Evolutionary conservation across 2,113 vertebrate species (phyloP), one percentile per base, ranked within the genome.

Genomic region (Planiliza haematocheilus): DNA sequence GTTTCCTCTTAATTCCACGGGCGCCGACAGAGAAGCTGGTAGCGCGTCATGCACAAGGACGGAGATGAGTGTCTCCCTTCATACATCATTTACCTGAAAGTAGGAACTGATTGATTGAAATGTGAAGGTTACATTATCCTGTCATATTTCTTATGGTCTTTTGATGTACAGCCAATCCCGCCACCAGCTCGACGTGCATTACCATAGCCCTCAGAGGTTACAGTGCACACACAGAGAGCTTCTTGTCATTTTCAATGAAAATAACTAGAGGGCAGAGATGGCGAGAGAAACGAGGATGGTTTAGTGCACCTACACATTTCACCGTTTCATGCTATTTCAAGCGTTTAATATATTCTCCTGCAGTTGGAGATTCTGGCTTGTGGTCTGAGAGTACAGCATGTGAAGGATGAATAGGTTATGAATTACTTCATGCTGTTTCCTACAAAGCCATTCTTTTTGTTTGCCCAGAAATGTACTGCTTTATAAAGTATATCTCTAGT

Each of bases 141-240:
- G 51, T 61, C 65, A 64, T 4, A 53, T 74, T 77, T 69, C 60
- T 30, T 39, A 50, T n/a, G n/a, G 42, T 55, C 49, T 62, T 78
- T 75, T 63, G 48, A 77, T 85, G 51, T 51, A 52, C 56, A 83
- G n/a, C 46, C 61, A 55, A 45, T 74, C 36, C 62, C 17, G 34
- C 43, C 11, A n/a, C 30, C 49, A 51, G 75, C 52, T 48, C 38
- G 61, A 83, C 68, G 59, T 57, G 38, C 20, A 70, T 74, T 57
- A 76, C 55, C 21, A 13, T 37, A 39, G 6, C 45, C 34, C 50
- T 59, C 55, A 69, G 69, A 63, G 61, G 52, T 58, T 62, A 60
- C 16, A 11, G 36, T 24, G 7, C 17, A 8, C 52, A 18, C 16
- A 56, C 13, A 52, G 4, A 18, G 10, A 46, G 20, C 45, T 48